phyloP scores from a whole-genome alignment of 1,140 invertebrate genomes.

The Pygmarrhopalites habei region DNA sequence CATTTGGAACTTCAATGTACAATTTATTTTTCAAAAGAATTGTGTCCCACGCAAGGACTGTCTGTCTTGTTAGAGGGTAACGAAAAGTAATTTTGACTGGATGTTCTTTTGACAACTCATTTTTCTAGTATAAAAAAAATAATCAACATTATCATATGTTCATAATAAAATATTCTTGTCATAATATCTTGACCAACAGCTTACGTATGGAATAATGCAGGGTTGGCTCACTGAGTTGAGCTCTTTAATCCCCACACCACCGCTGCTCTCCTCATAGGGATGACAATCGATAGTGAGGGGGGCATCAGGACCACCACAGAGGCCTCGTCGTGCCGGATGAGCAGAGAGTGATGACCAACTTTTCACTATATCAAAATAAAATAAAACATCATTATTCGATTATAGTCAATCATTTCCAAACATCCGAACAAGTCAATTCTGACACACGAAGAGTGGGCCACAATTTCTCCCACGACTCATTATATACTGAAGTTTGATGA shows the following conservation, averaged over 20 bases:
- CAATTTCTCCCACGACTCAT: no score
- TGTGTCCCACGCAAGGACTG: constrained; percentile 69
- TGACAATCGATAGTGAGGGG: constrained; percentile 67
- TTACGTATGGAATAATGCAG: constrained; percentile 47
- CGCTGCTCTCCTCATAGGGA: constrained; percentile 64
- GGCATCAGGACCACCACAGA: constrained; percentile 94
- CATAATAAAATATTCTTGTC: neutral
- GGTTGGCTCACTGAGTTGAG: constrained; percentile 45
- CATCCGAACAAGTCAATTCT: no score
- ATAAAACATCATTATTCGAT: no score
- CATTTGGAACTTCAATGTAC: constrained; percentile 77
- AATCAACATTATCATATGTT: neutral
- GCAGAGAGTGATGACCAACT: no score
- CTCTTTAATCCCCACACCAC: constrained; percentile 59
- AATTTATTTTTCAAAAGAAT: constrained; percentile 68
- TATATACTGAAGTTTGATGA: no score
- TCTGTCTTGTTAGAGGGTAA: constrained; percentile 65
- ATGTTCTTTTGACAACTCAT: constrained; percentile 34
- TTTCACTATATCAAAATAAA: no score
- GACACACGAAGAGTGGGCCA: no score
- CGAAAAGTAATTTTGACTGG: constrained; percentile 63
- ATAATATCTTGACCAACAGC: constrained; percentile 11
- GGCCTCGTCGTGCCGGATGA: no score
- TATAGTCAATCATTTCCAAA: no score
- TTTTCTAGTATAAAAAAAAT: neutral